phyloP scores from a whole-genome alignment of 2,797 vertebrate genomes.

The Poecilia picta region DNA sequence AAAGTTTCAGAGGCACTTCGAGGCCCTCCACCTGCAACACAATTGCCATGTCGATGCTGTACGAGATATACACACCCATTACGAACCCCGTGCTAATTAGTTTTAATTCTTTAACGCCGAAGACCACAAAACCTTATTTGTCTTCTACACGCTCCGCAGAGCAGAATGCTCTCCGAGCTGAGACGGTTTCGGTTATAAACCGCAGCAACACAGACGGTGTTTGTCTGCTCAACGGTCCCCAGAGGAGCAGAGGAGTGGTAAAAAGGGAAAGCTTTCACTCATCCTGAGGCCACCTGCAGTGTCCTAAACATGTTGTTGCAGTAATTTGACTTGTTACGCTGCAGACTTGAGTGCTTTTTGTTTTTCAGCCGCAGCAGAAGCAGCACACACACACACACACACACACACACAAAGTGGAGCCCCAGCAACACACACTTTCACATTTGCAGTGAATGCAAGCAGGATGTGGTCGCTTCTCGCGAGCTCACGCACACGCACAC shows the following conservation, averaged over 20 bases:
- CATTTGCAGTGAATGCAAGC: conserved; percentile 23
- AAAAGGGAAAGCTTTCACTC: conserved; percentile 71
- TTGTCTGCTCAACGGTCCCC: conserved; percentile 49
- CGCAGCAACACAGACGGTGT: conserved; percentile 51
- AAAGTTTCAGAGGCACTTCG: not conserved
- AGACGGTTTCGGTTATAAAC: conserved; percentile 57
- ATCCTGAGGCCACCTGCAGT: conserved; percentile 59
- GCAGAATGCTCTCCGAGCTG: conserved; percentile 28
- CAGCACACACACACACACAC: not conserved
- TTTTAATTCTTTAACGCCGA: conserved; percentile 10
- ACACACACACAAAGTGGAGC: not conserved
- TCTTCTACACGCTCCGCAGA: not conserved
- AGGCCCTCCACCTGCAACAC: not conserved
- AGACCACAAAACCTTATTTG: not conserved
- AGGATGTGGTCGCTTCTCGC: conserved; percentile 40
- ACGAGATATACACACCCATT: not conserved
- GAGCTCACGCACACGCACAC: not conserved
- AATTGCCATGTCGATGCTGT: not conserved
- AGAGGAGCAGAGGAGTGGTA: conserved; percentile 33
- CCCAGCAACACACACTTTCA: conserved; percentile 30
- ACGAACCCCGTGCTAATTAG: not conserved
- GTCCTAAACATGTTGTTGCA: conserved; percentile 34
- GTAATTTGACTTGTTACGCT: conserved; percentile 46
- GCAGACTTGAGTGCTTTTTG: conserved; percentile 40
- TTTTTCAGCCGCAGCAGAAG: conserved; percentile 25